Base-by-base conservation (phyloP, 2,888 invertebrate species). In the Chymomyza fuscimana region DNA sequence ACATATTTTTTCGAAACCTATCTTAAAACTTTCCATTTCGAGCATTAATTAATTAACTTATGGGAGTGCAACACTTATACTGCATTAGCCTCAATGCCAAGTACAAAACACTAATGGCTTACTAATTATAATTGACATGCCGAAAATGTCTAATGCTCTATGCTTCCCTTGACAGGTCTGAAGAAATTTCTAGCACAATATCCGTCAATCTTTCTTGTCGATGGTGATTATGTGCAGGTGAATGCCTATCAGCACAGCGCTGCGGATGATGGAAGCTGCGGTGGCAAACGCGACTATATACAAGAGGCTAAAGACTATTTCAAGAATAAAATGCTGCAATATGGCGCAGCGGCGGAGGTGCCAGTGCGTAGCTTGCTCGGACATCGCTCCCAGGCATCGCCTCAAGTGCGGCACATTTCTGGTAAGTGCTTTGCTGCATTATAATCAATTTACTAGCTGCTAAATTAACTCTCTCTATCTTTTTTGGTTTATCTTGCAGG, bases 241-340 rank as follows among this genome's bases (percentile, higher is more conserved):
- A 96, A 96, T 92, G 95, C 96, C 84, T 96, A 95, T 93, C 95
- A 95, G 92, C 93, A 94, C 90, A 92, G 93, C 81, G 94, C 93
- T 80, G 93, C 94, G 86, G 94, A 95, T 87, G 92, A 92, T 81
- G 91, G 89, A 63, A 86, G 90, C 64, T 89, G 80, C 69, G 93
- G 93, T 75, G 95, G 95, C 80, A 95, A 95, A 89, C 94, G 96
- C 85, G 97, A 98, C 92, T 98, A 98, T 92, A 98, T 97, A 86
- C 95, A 96, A 89, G 99, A 99, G 93, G 99, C 99, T 69, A 98
- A 99, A 88, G 97, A 98, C 90, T 99, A 99, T 93, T 99, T 99
- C 93, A 96, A 97, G 68, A 95, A 96, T 90, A 98, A 99, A 93
- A 94, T 99, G 92, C 93, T 97, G 78, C 97, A 99, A 92, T 98